Base-by-base conservation (phyloP, 2,113 vertebrate species). In the Cynopterus brachyotis region DNA sequence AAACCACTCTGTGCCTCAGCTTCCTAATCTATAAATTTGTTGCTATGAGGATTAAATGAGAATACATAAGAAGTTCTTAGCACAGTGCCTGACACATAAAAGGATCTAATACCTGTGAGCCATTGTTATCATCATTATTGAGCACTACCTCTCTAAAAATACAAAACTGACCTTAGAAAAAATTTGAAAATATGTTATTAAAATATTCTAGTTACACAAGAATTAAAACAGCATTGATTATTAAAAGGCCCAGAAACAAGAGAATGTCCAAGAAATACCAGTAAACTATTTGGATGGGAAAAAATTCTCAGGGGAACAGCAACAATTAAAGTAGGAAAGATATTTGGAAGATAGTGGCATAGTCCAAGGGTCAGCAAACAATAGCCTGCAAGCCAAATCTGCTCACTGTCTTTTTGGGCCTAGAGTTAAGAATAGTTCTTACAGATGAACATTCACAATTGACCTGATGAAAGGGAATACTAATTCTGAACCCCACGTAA, bases 151-250 rank as follows among this genome's bases (percentile, higher is more conserved):
- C 50, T 80, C 35, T 81, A 64, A 81, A 94, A 22, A 81, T 50
- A 78, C 55, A 81, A 94, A 81, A 55, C 22, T 73, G 76, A 82
- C 57, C 82, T 81, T 26, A 81, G 15, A 28, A 55, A 72, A 73
- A 64, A 81, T 30, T 22, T 73, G n/a, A 12, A 94, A 81, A 28
- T 4, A 22, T 37, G 45, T 89, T 59, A 89, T 94, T 42, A 62
- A 81, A 66, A 45, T 62, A 94, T 64, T 75, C 57, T 57, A 87
- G 67, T 75, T 81, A 87, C 2, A 82, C 10, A n/a, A 95, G 45
- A 95, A 95, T 73, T 86, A 73, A 64, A 93, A 64, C 57, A 80
- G 40, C 40, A 66, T 9, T 57, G 40, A 30, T 87, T 86, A 86
- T 62, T 47, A 75, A 95, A 92, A 89, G 42, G 42, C 67, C 73